Evolutionary conservation across 2,888 invertebrate genomes (phyloP).

Genomic region (Stramonita haemastoma): DNA sequence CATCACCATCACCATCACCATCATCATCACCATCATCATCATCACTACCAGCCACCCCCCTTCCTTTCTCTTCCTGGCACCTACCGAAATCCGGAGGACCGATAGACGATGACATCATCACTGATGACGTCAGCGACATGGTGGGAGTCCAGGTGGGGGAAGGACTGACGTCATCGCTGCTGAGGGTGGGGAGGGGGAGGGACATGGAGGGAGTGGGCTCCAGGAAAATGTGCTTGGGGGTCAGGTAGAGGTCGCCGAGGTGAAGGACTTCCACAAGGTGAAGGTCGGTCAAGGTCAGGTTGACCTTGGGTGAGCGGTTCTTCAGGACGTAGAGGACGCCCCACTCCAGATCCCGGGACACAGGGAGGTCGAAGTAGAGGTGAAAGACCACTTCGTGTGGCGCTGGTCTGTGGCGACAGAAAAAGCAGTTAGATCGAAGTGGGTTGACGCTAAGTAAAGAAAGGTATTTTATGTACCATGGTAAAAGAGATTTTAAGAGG

Average conservation of each 20-base stretch:
- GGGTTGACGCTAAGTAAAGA: too few relatives aligned
- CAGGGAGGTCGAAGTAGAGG: constrained; percentile 37
- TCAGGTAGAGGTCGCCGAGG: constrained; percentile 42
- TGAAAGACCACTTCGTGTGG: constrained; percentile 35
- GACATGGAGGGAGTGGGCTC: constrained; percentile 13
- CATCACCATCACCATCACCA: too few relatives aligned
- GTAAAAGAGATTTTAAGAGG: too few relatives aligned
- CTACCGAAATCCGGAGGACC: background rate
- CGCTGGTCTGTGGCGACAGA: constrained; percentile 16
- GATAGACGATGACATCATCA: background rate
- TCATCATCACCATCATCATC: too few relatives aligned
- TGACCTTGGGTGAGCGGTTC: constrained; percentile 41
- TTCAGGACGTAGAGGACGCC: constrained; percentile 36
- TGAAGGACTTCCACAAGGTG: constrained; percentile 37
- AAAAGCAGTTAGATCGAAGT: background rate
- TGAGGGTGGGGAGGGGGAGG: background rate
- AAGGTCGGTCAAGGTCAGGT: constrained; percentile 23
- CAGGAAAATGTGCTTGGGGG: constrained; percentile 13
- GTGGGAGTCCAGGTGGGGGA: background rate
- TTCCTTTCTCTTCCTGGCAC: background rate
- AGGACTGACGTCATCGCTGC: constrained; percentile 12
- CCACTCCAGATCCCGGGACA: constrained; percentile 27
- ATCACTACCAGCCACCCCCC: background rate
- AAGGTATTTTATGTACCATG: too few relatives aligned
- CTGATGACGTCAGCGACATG: background rate